These are phyloP conservation scores for Iselma pallidipennis DNA, from an alignment of 2,888 invertebrate species.

Conservation along the genomic window DNA sequence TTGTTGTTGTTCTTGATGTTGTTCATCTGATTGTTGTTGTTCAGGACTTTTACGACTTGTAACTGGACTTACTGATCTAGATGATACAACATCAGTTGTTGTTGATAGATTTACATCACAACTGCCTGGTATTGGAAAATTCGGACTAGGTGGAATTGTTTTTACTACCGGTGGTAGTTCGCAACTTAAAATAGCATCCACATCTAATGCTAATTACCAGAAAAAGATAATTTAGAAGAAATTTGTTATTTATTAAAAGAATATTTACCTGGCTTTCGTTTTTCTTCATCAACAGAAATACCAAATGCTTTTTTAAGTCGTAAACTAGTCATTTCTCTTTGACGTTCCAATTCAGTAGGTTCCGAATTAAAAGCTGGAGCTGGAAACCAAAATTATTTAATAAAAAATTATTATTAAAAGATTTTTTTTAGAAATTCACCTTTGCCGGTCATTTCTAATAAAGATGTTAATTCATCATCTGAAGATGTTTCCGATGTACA, in stretches of 20 bases:
- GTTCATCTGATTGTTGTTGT: slow-evolving; percentile 5
- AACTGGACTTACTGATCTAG: slow-evolving; percentile 6
- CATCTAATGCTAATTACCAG: slow-evolving; percentile 45
- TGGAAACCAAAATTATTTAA: slow-evolving; percentile 17
- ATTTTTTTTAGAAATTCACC: slow-evolving; percentile 25
- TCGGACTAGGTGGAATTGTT: slow-evolving; percentile 43
- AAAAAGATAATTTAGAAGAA: slow-evolving; percentile 11
- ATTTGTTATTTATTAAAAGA: neutral
- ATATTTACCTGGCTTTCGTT: slow-evolving; percentile 60
- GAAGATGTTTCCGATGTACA: slow-evolving; percentile 60
- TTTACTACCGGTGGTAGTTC: slow-evolving; percentile 46
- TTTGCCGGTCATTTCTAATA: slow-evolving; percentile 42
- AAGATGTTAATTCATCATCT: slow-evolving; percentile 55
- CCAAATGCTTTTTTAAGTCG: slow-evolving; percentile 83
- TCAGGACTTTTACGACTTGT: slow-evolving; percentile 7
- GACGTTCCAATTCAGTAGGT: slow-evolving; percentile 82
- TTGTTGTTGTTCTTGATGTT: neutral
- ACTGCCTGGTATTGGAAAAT: slow-evolving; percentile 48
- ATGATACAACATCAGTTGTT: slow-evolving; percentile 1
- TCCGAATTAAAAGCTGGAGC: slow-evolving; percentile 76
- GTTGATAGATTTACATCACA: slow-evolving; percentile 26
- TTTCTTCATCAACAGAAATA: slow-evolving; percentile 69
- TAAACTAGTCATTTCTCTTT: slow-evolving; percentile 85
- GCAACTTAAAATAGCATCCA: slow-evolving; percentile 49
- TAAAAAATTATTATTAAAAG: slow-evolving; percentile 3